Evolutionary conservation across 1,140 invertebrate genomes (phyloP), one percentile per base, ranked within the genome.

Genomic region (Drosophila eugracilis): DNA sequence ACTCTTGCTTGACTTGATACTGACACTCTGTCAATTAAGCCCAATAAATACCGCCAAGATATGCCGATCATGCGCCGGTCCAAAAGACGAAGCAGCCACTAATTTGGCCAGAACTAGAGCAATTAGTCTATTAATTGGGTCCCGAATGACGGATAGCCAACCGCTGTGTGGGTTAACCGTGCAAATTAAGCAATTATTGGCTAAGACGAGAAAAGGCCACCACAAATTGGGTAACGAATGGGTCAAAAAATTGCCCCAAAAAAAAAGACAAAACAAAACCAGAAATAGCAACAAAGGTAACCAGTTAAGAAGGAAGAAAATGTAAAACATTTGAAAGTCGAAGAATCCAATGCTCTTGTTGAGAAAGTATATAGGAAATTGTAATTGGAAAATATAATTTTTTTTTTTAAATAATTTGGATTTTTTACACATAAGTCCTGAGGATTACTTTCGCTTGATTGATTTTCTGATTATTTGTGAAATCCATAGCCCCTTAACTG

Each of bases 111-210:
- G 47, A 78, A 39, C 78, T 58, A 22, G 57, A 53, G 39, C 80
- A 84, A 84, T 84, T 86, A 86, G 71, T 60, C 76, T 76, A 80
- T 54, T 75, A 69, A 50, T 69, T 67, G 19, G 52, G 30, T 30
- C 17, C 21, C 21, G 14, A 21, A 54, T 19, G 37, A 24, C 48
- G 54, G 12, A 17, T 7, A 21, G 53, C 30, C 10, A 21, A 71
- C 80, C 65, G 76, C 81, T 86, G 81, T 57, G 81, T 75, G 75
- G 63, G 75, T 59, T 73, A 63, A 58, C 45, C 59, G 37, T 14
- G 2, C 49, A 86, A 84, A 84, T 84, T 86, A 84, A 53, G 60
- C 75, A 67, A 86, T 80, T 73, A 86, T 80, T 76, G 75, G 57
- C 17, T 19, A 34, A 41, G 45, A n/a, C n/a, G 14, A 53, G 34